Evolutionary conservation across 2,113 vertebrate genomes (phyloP).

Genomic region (Sus scrofa): DNA sequence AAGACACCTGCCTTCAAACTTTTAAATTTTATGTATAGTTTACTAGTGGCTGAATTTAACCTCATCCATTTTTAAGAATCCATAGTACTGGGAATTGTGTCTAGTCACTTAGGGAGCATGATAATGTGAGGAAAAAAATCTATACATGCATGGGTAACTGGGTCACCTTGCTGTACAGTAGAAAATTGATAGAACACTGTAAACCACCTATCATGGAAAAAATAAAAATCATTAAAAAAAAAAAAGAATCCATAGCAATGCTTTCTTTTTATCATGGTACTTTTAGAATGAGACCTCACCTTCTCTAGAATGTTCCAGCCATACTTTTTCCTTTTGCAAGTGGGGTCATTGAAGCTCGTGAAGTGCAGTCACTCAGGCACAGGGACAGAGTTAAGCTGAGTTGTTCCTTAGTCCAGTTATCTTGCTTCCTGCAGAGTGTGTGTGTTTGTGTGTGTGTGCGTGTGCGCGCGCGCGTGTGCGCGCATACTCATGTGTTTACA

Average conservation of each 20-base stretch:
- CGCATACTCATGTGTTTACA: not conserved
- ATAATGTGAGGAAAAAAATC: too few relatives aligned
- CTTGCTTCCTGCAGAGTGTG: not conserved
- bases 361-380: fast-evolving
- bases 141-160: too few relatives aligned
- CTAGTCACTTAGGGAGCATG: too few relatives aligned
- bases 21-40: not conserved
- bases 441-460: not conserved
- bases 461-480: not conserved
- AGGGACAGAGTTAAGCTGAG: not conserved
- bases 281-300: not conserved
- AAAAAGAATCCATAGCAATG: not conserved
- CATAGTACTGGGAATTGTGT: too few relatives aligned
- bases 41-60: not conserved
- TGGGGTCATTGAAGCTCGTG: not conserved
- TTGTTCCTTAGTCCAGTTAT: not conserved
- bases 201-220: too few relatives aligned
- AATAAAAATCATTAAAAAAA: too few relatives aligned
- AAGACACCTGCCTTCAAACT: not conserved
- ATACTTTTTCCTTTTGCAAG: not conserved
- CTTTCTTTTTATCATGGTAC: not conserved
- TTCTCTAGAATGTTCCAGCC: not conserved
- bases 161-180: too few relatives aligned
- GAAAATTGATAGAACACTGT: too few relatives aligned
- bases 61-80: not conserved